phyloP scores from a whole-genome alignment of 1,140 invertebrate genomes.

The Trissolcus basalis region DNA sequence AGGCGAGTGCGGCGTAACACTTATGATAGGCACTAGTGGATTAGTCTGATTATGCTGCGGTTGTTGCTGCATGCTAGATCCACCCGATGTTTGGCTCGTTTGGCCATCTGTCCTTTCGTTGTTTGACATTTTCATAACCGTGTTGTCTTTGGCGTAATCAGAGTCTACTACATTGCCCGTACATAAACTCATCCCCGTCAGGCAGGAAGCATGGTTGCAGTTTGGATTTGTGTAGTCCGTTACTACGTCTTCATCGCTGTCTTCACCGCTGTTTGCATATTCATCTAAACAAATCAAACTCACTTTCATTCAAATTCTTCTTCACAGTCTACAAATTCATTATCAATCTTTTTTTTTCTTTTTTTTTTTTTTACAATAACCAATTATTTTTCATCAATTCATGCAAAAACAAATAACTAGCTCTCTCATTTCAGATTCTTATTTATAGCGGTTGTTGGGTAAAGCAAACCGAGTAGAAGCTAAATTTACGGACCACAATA shows the following conservation, averaged over 20 bases:
- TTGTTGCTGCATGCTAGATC: constrained; percentile 57
- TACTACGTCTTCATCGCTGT: constrained; percentile 83
- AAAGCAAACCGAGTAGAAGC: too few relatives aligned
- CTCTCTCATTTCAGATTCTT: too few relatives aligned
- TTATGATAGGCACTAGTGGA: constrained; percentile 86
- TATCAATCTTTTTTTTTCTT: too few relatives aligned
- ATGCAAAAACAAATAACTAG: too few relatives aligned
- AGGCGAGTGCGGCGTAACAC: constrained; percentile 90
- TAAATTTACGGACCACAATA: too few relatives aligned
- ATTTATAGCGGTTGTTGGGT: too few relatives aligned
- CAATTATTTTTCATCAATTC: too few relatives aligned
- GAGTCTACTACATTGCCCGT: constrained; percentile 61
- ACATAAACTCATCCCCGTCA: constrained; percentile 65
- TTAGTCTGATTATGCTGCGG: constrained; percentile 64
- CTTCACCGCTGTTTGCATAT: constrained; percentile 79
- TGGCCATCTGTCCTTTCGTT: constrained; percentile 62
- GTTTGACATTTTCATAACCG: constrained; percentile 66
- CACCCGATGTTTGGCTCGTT: constrained; percentile 54
- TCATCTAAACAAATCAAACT: constrained; percentile 72
- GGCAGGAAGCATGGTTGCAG: constrained; percentile 65
- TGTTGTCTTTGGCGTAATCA: constrained; percentile 73
- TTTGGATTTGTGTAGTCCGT: constrained; percentile 78
- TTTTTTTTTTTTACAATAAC: too few relatives aligned
- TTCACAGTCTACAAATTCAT: too few relatives aligned
- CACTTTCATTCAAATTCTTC: not conserved